Evolutionary conservation across 2,797 vertebrate genomes (phyloP).

Genomic region (Furcifer pardalis): DNA sequence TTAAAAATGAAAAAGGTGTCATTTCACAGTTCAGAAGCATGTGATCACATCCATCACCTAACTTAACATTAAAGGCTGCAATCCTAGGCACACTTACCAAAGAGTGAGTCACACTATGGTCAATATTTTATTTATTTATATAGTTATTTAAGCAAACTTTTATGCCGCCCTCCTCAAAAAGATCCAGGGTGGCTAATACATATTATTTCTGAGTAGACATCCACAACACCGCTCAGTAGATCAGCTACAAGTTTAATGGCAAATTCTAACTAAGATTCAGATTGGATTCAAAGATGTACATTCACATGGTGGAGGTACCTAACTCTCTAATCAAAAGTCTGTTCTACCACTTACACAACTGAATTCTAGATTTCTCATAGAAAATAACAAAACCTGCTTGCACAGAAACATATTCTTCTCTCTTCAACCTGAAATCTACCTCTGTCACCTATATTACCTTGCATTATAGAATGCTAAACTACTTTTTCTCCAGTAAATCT

Average conservation of each 20-base stretch:
- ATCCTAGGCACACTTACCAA: background rate
- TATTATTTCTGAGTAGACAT: background rate
- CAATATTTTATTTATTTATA: too few relatives aligned
- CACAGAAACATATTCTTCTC: background rate
- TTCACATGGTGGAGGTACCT: background rate
- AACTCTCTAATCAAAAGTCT: too few relatives aligned
- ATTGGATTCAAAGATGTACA: background rate
- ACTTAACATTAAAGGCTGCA: conserved; percentile 26
- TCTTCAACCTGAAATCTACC: background rate
- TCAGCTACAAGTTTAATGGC: conserved; percentile 2
- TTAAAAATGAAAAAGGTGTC: conserved; percentile 42
- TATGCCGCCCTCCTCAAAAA: too few relatives aligned
- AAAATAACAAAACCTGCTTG: background rate
- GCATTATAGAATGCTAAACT: background rate
- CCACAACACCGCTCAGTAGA: conserved; percentile 14
- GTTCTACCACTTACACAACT: background rate
- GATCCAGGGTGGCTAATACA: too few relatives aligned
- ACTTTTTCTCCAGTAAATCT: background rate
- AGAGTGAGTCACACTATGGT: background rate
- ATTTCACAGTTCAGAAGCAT: conserved; percentile 24
- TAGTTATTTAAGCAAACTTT: too few relatives aligned
- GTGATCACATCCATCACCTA: conserved; percentile 34
- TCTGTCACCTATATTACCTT: background rate
- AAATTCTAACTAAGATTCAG: background rate
- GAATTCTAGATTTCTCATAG: background rate